Evolutionary conservation across 2,888 invertebrate species (phyloP), one percentile per base, ranked within the genome.

Genomic region (Malthinus seriepunctatus): DNA sequence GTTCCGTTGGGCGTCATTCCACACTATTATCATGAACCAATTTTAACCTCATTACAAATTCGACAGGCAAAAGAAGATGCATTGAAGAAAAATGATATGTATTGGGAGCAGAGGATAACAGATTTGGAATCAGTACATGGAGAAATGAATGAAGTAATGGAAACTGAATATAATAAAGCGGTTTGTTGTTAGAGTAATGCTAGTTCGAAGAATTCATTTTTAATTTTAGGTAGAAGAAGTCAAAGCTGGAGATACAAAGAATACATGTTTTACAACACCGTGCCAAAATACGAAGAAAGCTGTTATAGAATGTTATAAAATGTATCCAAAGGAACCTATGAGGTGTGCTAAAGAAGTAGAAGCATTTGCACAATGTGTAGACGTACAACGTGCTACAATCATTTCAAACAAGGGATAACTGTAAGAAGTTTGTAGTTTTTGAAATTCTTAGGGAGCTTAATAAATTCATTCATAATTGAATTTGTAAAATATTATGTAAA

Each of bases 281-380:
- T 87, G 87, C 64, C 77, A 81, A 58, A 81, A 81, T 50, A 79
- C 80, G 8, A 84, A 83, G 69, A 76, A 79, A 32, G 81, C 82
- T 66, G 80, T 88, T 8, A 76, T 85, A 55, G 80, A 83, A 61
- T 88, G 88, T 69, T 87, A 86, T 68, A 82, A 81, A 66, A 76
- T 81, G 4, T 73, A 87, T 80, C 82, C 84, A 4, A 81, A 80
- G 46, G 83, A 85, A 71, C 82, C 84, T 9, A 78, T 88, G 57
- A 81, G 80, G 58, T 88, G 87, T 76, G 80, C 84, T 1, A 81
- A 80, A 62, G 79, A 85, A 69, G 86, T 87, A 1, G 78, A 83
- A 69, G 82, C 82, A 59, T 87, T 87, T 73, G 81, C 82, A 49
- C 80, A 82, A 65, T 87, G 87, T 69, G 86, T 87, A 10, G 84